Evolutionary conservation across 2,888 invertebrate genomes (phyloP).

Genomic region (Rhamphomyia laevipes): DNA sequence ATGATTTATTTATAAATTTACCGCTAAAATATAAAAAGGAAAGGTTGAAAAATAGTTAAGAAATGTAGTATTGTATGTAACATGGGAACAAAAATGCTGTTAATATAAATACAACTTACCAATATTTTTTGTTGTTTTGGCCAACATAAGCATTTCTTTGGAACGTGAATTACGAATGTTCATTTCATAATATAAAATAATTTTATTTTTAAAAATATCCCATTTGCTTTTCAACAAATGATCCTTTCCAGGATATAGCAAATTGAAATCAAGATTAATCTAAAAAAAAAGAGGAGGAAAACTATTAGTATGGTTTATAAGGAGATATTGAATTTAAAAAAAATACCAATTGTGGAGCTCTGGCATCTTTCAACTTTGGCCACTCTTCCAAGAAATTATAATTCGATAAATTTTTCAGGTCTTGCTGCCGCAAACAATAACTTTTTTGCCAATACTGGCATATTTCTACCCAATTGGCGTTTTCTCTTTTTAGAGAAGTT

Average conservation of each 20-base stretch:
- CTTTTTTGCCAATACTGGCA: slow-evolving; percentile 11
- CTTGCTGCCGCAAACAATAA: slow-evolving; percentile 8
- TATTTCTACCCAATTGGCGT: slow-evolving; percentile 12
- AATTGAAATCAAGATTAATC: slow-evolving; percentile 9
- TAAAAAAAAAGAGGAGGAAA: slow-evolving; percentile 5
- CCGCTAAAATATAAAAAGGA: too few relatives aligned
- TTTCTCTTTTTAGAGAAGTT: slow-evolving; percentile 6
- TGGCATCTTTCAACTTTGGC: slow-evolving; percentile 4
- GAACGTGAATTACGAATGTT: slow-evolving; percentile 8
- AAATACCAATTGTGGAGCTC: slow-evolving; percentile 9
- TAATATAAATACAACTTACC: not conserved
- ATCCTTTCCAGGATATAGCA: slow-evolving; percentile 5
- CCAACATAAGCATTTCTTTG: slow-evolving; percentile 4
- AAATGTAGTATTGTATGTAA: too few relatives aligned
- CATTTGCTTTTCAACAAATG: slow-evolving; percentile 6
- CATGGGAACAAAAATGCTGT: too few relatives aligned
- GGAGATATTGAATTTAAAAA: too few relatives aligned
- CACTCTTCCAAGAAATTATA: too few relatives aligned
- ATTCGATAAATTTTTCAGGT: slow-evolving; percentile 2
- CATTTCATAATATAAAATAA: slow-evolving; percentile 3
- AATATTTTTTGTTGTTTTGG: not conserved
- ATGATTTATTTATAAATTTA: too few relatives aligned
- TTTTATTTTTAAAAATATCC: slow-evolving; percentile 6
- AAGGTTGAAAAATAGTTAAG: too few relatives aligned
- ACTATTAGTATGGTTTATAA: too few relatives aligned